These are phyloP conservation scores for Scaptodrosophila lebanonensis DNA, from an alignment of 1,140 invertebrate genomes.

Conservation along the genomic window DNA sequence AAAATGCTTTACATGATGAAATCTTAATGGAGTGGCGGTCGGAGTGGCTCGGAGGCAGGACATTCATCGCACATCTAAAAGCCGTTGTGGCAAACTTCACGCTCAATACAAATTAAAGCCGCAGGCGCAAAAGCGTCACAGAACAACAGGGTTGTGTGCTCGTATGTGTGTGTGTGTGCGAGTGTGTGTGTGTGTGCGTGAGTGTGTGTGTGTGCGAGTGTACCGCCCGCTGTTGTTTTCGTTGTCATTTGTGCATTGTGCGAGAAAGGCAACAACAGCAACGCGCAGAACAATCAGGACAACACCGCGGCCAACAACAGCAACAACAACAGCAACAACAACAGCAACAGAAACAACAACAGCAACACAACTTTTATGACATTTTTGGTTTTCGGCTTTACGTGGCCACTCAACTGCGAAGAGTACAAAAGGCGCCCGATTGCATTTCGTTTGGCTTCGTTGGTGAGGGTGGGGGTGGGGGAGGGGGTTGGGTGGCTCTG, in stretches of 20 bases:
- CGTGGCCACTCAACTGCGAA: slow-evolving; percentile 76
- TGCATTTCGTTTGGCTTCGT: slow-evolving; percentile 36
- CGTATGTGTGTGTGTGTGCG: slow-evolving; percentile 37
- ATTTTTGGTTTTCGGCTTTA: slow-evolving; percentile 70
- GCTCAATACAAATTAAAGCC: slow-evolving; percentile 68
- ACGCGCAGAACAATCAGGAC: not conserved
- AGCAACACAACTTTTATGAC: slow-evolving; percentile 53
- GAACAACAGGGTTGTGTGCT: too few relatives aligned
- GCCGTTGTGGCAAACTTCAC: slow-evolving; percentile 67
- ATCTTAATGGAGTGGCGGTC: slow-evolving; percentile 1
- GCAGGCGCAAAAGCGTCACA: slow-evolving; percentile 34
- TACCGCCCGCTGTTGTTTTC: slow-evolving; percentile 72
- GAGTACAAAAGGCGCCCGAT: slow-evolving; percentile 68
- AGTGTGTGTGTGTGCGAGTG: slow-evolving; percentile 40
- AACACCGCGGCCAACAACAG: slow-evolving; percentile 6
- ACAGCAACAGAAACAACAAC: slow-evolving; percentile 1
- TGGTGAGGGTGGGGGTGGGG: slow-evolving; percentile 4
- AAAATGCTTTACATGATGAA: slow-evolving; percentile 46
- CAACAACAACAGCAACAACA: slow-evolving; percentile 10
- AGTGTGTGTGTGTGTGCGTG: slow-evolving; percentile 42
- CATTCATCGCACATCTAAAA: slow-evolving; percentile 22
- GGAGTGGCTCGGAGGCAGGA: not conserved
- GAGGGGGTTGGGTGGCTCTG: not conserved
- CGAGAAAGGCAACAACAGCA: slow-evolving; percentile 24
- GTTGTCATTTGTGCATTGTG: slow-evolving; percentile 74